phyloP scores from a whole-genome alignment of 2,797 vertebrate genomes.

The Sebastes goodei region DNA sequence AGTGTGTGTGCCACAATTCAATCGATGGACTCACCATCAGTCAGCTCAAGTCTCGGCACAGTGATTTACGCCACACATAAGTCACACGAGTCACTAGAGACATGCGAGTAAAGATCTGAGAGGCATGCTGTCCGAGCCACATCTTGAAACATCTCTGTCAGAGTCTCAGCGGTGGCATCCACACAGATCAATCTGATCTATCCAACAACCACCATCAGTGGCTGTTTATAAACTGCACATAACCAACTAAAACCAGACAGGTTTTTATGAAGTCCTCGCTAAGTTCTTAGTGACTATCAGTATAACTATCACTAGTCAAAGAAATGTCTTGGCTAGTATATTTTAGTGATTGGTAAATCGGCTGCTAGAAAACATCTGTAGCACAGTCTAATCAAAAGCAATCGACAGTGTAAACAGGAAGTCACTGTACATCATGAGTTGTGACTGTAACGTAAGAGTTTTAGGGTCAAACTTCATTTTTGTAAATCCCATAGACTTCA shows the following conservation, averaged over 20 bases:
- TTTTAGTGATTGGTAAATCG: neutral
- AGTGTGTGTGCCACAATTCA: conserved; percentile 44
- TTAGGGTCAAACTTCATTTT: neutral
- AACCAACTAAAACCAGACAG: neutral
- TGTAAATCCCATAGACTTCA: neutral
- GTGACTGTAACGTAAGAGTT: too few relatives aligned
- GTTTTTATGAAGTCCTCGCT: neutral
- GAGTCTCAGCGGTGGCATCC: conserved; percentile 10
- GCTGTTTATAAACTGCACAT: neutral
- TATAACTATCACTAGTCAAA: neutral
- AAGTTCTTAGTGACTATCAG: neutral
- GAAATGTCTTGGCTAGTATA: neutral
- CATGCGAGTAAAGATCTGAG: conserved; percentile 31
- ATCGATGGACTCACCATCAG: conserved; percentile 65
- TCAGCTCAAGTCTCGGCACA: conserved; percentile 73
- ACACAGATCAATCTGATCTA: conserved; percentile 14
- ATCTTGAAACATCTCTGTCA: conserved; percentile 36
- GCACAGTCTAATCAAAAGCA: neutral
- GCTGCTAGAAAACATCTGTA: neutral
- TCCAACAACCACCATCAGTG: neutral
- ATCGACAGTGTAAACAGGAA: neutral
- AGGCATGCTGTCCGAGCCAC: conserved; percentile 7
- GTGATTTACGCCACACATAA: conserved; percentile 82
- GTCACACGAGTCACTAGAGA: conserved; percentile 63
- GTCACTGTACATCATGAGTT: neutral